Evolutionary conservation across 1,140 invertebrate genomes (phyloP), one percentile per base, ranked within the genome.

Genomic region (Megalonaias nervosa): DNA sequence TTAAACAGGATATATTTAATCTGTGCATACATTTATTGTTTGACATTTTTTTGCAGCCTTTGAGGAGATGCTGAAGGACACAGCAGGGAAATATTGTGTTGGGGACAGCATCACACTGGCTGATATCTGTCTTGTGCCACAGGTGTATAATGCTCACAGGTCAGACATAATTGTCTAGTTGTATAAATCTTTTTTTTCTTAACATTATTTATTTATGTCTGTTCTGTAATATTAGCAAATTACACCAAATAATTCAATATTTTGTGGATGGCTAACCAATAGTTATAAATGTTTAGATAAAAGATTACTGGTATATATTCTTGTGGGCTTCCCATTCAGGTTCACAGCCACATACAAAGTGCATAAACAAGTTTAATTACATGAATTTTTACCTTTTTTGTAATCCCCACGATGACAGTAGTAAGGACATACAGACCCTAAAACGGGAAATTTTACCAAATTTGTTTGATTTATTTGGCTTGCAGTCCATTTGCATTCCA

Each of bases 51-150:
- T 76, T 80, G 11, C 93, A 92, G 96, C 96, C 60, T 93, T 99
- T 6, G 98, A 99, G 92, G 95, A 95, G 89, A 90, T 97, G 15
- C 89, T 99, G 14, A 94, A 94, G 13, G 92, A 94, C 17, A 95
- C 94, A 72, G 94, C 96, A 67, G 98, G 97, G 19, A 97, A 97
- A 89, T 99, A 97, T 87, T 97, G 96, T 89, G 95, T 98, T 3
- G 98, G 97, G 4, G 96, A 99, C 91, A 94, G 96, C 82, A 94
- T 99, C 57, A 97, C 97, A 0, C 91, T 99, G 85, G 97, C 98
- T 48, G 98, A 99, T 90, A 96, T 97, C 84, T 99, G 82, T 76
- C 74, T 96, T 87, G 95, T 99, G 64, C 97, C 98, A 68, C 98
- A 99, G 93, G 95, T 98, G 64, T 96, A 95, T 86, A 97, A 96